Evolutionary conservation across 2,797 vertebrate genomes (phyloP), one percentile per base, ranked within the genome.

Genomic region (Cheracebus regulus): DNA sequence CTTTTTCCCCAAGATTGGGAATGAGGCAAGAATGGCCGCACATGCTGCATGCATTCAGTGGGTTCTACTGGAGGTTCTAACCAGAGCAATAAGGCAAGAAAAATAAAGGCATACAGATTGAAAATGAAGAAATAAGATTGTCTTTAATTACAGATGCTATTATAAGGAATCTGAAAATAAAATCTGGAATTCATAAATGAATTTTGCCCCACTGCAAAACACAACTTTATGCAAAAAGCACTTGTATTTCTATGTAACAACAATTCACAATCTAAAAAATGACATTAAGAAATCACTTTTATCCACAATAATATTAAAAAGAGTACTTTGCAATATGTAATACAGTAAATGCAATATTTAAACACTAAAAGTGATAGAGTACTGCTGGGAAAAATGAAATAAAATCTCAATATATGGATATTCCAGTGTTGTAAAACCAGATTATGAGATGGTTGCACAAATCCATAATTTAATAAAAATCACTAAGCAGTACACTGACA

Each of bases 391-490:
- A 30, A 96, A 64, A 89, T 72, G 70, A 61, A 89, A 89, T 57
- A 89, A 81, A 94, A 92, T 89, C 11, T 86, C 22, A 91, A 50
- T 70, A 93, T 76, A 70, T 80, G 19, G n/a, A 70, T 15, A 70
- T 13, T 88, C 24, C 9, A 96, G 2, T 80, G 13, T 67, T 96
- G 90, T 86, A 76, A 75, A 94, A 96, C 11, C 19, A 33, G 33
- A 80, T 91, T 70, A 76, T 48, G 46, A 30, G 52, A 88, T 86
- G 46, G 7, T 72, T 70, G 4, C 17, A 41, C 30, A 90, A 57
- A 48, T 91, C 33, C 14, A 61, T 61, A 93, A 93, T 75, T 86
- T 88, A 72, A 88, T 80, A 67, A 91, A 93, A 95, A n/a, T 26
- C 46, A 76, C 28, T 90, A 52, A 88, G 44, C 5, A 28, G 1